Percentiles rank a stretch among this genome's conserved stretches.
phyloP scores from a whole-genome alignment of 2,888 invertebrate species.

The Gonocerus acuteangulatus region DNA sequence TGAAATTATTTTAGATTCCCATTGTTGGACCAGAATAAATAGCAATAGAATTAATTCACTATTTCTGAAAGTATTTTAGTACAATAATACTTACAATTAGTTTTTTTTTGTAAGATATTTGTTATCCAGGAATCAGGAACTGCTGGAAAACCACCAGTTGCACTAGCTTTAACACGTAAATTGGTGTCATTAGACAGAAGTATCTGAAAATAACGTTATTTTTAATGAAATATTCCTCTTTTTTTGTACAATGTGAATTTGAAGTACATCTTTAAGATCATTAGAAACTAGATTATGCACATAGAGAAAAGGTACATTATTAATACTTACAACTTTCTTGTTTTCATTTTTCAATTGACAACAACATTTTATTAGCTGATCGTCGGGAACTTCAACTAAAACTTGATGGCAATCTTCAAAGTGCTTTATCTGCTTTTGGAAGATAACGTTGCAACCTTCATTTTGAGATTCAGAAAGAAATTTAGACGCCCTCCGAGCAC shows the following conservation, averaged over 20 bases:
- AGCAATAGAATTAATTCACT: too few species aligned
- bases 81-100: too few species aligned
- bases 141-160: neutral
- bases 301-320: too few species aligned
- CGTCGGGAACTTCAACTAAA: slow-evolving; percentile 30
- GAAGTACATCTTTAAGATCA: neutral
- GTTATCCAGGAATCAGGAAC: neutral
- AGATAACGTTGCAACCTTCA: slow-evolving; percentile 2
- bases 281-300: neutral
- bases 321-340: slow-evolving; percentile 28
- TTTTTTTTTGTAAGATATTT: too few species aligned
- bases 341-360: slow-evolving; percentile 22
- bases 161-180: neutral
- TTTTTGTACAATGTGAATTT: neutral
- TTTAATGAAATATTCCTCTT: neutral
- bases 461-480: slow-evolving; percentile 19
- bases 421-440: slow-evolving; percentile 23
- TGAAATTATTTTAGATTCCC: too few species aligned
- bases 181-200: neutral
- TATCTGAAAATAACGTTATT: neutral
- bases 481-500: slow-evolving; percentile 23
- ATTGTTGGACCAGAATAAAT: too few species aligned
- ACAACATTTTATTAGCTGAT: slow-evolving; percentile 32
- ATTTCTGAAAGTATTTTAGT: too few species aligned
- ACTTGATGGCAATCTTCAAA: slow-evolving; percentile 15